Conservation (phyloP, 2,113 vertebrate species). For the Australoheros scitulus region DNA sequence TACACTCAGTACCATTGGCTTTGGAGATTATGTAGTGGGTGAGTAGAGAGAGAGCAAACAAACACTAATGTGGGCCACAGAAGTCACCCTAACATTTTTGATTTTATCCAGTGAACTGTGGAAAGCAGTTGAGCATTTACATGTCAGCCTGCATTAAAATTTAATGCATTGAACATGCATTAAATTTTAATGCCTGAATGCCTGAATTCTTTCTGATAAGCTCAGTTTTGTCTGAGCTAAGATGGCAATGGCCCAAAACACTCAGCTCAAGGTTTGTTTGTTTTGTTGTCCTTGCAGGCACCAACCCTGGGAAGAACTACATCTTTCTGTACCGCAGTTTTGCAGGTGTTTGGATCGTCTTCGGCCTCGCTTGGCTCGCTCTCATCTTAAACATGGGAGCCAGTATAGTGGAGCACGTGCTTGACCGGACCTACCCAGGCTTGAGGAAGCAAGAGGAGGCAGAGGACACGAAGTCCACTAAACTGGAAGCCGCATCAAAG, state of each 20-base stretch:
- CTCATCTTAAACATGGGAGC: constrained; percentile 79
- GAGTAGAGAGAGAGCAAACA: constrained; percentile 58
- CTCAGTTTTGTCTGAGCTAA: background rate
- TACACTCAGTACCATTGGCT: constrained; percentile 93
- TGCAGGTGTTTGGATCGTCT: constrained; percentile 79
- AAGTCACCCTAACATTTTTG: background rate
- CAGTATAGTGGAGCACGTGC: constrained; percentile 78
- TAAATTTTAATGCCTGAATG: background rate
- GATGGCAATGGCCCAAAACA: background rate
- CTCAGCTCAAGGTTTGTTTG: background rate
- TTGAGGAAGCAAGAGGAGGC: constrained; percentile 63
- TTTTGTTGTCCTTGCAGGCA: constrained; percentile 55
- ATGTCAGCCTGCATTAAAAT: background rate
- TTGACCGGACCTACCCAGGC: constrained; percentile 71
- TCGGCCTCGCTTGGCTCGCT: constrained; percentile 78
- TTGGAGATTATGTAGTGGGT: constrained; percentile 93
- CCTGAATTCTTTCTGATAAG: background rate
- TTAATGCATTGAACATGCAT: background rate
- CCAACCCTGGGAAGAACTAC: constrained; percentile 76
- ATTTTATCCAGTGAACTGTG: background rate
- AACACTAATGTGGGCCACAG: background rate
- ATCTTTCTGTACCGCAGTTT: constrained; percentile 79
- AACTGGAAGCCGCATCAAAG: constrained; percentile 77
- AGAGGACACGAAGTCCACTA: constrained; percentile 57
- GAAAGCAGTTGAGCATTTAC: background rate